Conservation (phyloP, 2,888 invertebrate genomes). For the Entomobrya proxima region DNA sequence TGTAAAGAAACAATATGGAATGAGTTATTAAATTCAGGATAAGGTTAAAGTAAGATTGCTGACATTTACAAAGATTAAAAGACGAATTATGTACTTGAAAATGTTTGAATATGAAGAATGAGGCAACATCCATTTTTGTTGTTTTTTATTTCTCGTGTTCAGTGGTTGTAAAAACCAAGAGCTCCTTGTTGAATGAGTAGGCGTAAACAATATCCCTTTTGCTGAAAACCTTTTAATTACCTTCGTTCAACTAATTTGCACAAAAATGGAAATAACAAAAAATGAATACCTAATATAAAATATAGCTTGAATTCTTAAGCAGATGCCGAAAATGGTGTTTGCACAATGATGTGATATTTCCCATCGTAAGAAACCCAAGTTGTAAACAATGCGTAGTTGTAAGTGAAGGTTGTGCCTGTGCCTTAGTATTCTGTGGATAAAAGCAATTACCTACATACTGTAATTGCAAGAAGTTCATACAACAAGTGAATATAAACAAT, state of each 20-base stretch:
- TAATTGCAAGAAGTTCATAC: too few relatives aligned
- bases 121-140: too few relatives aligned
- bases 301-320: conserved; percentile 16
- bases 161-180: background rate
- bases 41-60: too few relatives aligned
- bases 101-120: too few relatives aligned
- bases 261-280: conserved; percentile 38
- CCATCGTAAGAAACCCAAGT: background rate
- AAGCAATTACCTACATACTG: too few relatives aligned
- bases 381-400: too few relatives aligned
- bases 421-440: too few relatives aligned
- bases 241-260: conserved; percentile 45
- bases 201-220: background rate
- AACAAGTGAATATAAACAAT: too few relatives aligned
- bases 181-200: background rate
- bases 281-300: background rate
- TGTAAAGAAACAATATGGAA: too few relatives aligned
- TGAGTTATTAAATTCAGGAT: too few relatives aligned
- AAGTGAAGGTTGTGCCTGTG: background rate
- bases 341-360: conserved; percentile 18
- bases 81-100: too few relatives aligned
- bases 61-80: too few relatives aligned
- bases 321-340: conserved; percentile 49
- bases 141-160: background rate
- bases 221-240: conserved; percentile 38